These are phyloP conservation scores for Drosophila sordidula DNA, from an alignment of 2,888 invertebrate species.

Conservation along the genomic window DNA sequence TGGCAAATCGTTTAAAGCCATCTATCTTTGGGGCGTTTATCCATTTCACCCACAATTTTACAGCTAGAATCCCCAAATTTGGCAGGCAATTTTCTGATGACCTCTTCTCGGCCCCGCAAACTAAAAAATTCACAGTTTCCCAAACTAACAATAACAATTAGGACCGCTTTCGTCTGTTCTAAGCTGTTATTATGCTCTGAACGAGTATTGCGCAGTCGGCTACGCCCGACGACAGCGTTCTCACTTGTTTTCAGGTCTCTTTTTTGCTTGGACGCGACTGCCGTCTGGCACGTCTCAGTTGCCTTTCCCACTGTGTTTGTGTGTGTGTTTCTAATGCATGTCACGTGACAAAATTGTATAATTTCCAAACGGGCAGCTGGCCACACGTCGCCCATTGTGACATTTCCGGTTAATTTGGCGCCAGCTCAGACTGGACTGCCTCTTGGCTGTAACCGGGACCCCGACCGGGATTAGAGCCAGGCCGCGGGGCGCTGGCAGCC, in stretches of 20 bases:
- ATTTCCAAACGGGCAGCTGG: slow-evolving; percentile 74
- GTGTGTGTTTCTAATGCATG: slow-evolving; percentile 69
- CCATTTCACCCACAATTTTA: no score
- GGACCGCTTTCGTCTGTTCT: no score
- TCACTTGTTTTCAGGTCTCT: neutral
- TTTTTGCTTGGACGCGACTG: slow-evolving; percentile 32
- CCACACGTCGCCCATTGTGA: slow-evolving; percentile 82
- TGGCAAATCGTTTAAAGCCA: no score
- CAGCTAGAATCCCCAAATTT: no score
- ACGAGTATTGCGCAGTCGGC: no score
- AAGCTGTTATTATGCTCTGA: no score
- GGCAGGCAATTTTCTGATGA: no score
- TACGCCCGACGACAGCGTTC: no score
- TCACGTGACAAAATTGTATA: slow-evolving; percentile 83
- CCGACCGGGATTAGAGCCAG: neutral
- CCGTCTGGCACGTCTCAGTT: slow-evolving; percentile 67
- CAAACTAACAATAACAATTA: no score
- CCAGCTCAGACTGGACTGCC: slow-evolving; percentile 67
- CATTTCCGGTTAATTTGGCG: slow-evolving; percentile 81
- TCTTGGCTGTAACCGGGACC: slow-evolving; percentile 19
- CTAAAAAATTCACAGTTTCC: no score
- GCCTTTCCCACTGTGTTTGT: slow-evolving; percentile 46
- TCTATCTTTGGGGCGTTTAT: no score
- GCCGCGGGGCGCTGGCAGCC: slow-evolving; percentile 14
- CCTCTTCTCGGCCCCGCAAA: no score